These are phyloP conservation scores for Semotilus atromaculatus DNA, from an alignment of 2,797 vertebrate genomes.

Conservation along the genomic window DNA sequence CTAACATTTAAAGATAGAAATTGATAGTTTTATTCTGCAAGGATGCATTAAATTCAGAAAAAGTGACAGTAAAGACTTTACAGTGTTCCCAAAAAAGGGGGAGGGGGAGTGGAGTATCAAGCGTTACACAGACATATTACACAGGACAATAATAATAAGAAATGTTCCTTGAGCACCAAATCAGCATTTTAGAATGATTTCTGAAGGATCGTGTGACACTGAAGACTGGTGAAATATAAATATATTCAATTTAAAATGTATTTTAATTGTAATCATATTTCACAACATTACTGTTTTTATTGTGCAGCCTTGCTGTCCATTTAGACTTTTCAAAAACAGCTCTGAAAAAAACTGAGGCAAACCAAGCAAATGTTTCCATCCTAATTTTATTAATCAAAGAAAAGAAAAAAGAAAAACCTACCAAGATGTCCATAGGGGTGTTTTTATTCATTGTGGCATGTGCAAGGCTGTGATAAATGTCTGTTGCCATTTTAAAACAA, in stretches of 20 bases:
- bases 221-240: not conserved
- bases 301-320: too few relatives aligned
- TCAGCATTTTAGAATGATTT: not conserved
- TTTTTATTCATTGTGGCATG: slow-evolving; percentile 65
- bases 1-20: not conserved
- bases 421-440: slow-evolving; percentile 60
- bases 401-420: slow-evolving; percentile 51
- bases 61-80: not conserved
- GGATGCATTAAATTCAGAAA: not conserved
- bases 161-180: not conserved
- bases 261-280: not conserved
- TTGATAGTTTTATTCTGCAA: not conserved
- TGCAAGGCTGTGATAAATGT: slow-evolving; percentile 62
- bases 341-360: slow-evolving; percentile 20
- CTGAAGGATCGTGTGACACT: not conserved
- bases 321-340: not conserved
- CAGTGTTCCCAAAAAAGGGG: too few relatives aligned
- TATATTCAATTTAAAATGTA: not conserved
- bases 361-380: slow-evolving; percentile 40
- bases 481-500: slow-evolving; percentile 62
- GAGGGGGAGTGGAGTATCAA: not conserved
- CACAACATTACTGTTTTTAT: too few relatives aligned
- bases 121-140: not conserved
- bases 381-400: slow-evolving; percentile 65
- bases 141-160: not conserved